phyloP scores from a whole-genome alignment of 2,888 invertebrate species.

The Metopia argyrocephala region DNA sequence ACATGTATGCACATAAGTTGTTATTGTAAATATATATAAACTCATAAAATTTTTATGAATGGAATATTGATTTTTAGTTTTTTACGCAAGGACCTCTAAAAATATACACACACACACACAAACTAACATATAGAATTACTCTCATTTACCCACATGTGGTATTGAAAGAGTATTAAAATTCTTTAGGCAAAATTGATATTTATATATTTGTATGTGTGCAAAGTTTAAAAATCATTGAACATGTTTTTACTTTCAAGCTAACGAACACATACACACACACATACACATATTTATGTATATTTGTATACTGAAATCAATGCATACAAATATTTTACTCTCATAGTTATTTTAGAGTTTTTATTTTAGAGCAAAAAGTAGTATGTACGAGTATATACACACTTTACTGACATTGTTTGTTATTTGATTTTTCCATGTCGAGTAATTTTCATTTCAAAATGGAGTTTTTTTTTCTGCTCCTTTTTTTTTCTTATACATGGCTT shows the following conservation, averaged over 20 bases:
- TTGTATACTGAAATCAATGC: no score
- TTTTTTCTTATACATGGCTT: neutral
- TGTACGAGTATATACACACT: no score
- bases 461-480: neutral
- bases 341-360: no score
- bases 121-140: no score
- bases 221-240: neutral
- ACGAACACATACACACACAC: no score
- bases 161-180: neutral
- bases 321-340: neutral
- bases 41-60: no score
- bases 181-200: neutral
- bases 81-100: no score
- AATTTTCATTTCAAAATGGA: neutral
- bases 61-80: no score
- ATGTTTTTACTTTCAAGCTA: neutral
- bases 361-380: neutral
- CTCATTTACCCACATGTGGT: no score
- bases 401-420: constrained; percentile 10
- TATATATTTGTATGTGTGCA: neutral
- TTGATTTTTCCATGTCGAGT: constrained; percentile 1
- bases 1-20: neutral
- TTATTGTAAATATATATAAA: no score
- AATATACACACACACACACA: no score
- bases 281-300: no score